These are phyloP conservation scores for Thymallus thymallus DNA, from an alignment of 2,113 vertebrate species.

Conservation along the genomic window DNA sequence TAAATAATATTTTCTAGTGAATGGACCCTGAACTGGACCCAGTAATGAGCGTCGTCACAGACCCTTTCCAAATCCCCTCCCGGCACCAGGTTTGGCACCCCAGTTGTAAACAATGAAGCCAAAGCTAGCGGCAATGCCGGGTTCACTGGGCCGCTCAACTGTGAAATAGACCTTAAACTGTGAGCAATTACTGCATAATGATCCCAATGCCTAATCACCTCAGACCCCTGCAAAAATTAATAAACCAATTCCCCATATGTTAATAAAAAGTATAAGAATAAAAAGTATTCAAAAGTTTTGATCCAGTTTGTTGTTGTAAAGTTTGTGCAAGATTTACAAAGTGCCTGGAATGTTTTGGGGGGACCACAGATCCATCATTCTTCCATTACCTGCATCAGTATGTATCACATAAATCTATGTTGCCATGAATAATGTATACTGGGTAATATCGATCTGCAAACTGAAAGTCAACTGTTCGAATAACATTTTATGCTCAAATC, in stretches of 20 bases:
- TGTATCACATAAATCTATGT: neutral
- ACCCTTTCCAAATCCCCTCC: slow-evolving; percentile 27
- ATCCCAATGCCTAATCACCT: slow-evolving; percentile 42
- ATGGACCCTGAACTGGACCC: neutral
- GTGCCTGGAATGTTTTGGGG: neutral
- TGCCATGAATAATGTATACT: neutral
- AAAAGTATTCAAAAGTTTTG: slow-evolving; percentile 26
- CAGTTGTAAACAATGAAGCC: slow-evolving; percentile 14
- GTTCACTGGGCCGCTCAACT: slow-evolving; percentile 33
- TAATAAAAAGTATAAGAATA: too few relatives aligned
- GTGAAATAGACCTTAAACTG: slow-evolving; percentile 53
- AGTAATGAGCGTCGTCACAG: neutral
- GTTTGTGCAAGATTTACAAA: slow-evolving; percentile 19
- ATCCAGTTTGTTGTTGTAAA: neutral
- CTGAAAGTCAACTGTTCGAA: too few relatives aligned
- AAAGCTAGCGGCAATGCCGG: slow-evolving; percentile 11
- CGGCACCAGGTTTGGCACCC: neutral
- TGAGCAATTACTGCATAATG: slow-evolving; percentile 48
- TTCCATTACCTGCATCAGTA: neutral
- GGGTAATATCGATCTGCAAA: too few relatives aligned
- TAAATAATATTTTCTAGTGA: neutral
- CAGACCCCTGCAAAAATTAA: slow-evolving; percentile 39
- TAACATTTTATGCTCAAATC: too few relatives aligned
- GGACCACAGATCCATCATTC: neutral
- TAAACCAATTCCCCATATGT: slow-evolving; percentile 30